Percentiles rank a stretch among this genome's conserved stretches.
Conservation (phyloP, 2,797 vertebrate genomes). For the Carduelis carduelis region DNA sequence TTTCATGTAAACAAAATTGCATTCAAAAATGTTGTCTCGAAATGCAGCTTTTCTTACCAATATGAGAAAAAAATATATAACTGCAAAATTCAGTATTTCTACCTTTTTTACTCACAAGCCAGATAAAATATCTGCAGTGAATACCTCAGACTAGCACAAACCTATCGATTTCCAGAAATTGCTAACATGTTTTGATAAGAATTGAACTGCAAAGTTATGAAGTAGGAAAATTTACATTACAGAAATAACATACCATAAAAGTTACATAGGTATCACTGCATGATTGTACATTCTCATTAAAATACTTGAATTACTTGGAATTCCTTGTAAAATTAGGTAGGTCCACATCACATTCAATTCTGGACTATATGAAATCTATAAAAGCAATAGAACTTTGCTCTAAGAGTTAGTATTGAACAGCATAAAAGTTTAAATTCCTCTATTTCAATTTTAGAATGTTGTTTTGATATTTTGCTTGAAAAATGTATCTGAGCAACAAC, state of each 20-base stretch:
- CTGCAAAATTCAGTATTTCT: neutral
- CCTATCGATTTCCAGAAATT: neutral
- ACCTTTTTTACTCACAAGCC: neutral
- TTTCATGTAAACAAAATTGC: neutral
- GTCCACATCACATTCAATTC: neutral
- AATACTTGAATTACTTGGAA: neutral
- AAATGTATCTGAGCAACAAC: conserved; percentile 18
- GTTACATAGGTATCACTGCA: neutral
- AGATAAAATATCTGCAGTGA: neutral
- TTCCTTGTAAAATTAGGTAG: neutral
- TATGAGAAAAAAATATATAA: neutral
- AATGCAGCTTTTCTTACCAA: neutral
- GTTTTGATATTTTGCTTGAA: conserved; percentile 29
- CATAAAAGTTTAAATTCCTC: neutral
- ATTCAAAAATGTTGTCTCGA: neutral
- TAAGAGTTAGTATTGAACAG: neutral
- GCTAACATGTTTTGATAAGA: neutral
- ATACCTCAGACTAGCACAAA: neutral
- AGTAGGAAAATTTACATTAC: neutral
- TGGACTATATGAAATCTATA: neutral
- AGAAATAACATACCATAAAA: neutral
- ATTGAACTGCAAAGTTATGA: neutral
- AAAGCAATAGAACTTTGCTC: conserved; percentile 5
- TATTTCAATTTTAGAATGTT: conserved; percentile 6
- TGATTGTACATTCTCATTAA: neutral